Base-by-base conservation (phyloP, 2,113 vertebrate species). In the Nannospalax galili region DNA sequence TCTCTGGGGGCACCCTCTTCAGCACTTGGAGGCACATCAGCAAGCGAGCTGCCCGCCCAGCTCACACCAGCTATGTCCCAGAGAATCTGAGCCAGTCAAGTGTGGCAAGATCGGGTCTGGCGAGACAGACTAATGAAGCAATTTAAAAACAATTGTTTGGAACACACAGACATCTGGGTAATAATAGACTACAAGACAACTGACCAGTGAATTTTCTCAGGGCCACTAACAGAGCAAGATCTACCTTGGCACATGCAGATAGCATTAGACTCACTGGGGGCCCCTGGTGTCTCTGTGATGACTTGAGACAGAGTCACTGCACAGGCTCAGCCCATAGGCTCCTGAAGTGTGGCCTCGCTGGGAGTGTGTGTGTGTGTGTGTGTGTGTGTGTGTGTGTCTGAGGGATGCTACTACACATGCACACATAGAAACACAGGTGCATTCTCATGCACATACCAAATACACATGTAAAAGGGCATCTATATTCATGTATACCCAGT, bases 121-220 rank as follows among this genome's bases (percentile, higher is more conserved):
- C 0, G 10, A 96, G 95, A 92, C 96, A 97, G 90, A 74, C 94
- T 97, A 97, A 97, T 97, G 98, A 97, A 97, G 96, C 97, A 96
- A 98, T 97, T 97, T 97, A 97, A 97, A 98, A 97, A 96, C 97
- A 95, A 97, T 96, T 94, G 93, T 96, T 97, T 97, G 95, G 96
- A 96, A 97, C 93, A 96, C 88, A 95, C 95, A 97, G 96, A 97
- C 93, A 97, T 97, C 93, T 97, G 91, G 92, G 94, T 97, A 97
- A 95, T 96, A 98, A 96, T 60, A 96, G 96, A 92, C 93, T 97
- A 96, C 91, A 88, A 96, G 96, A 92, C 95, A 96, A 97, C 93
- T 97, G 97, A 97, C 97, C 96, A 95, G 95, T 81, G 95, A 95
- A 95, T 96, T 97, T 97, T 97, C 96, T 96, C 88, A 40, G 92